phyloP scores from a whole-genome alignment of 2,113 vertebrate genomes.

The Oriolus oriolus region DNA sequence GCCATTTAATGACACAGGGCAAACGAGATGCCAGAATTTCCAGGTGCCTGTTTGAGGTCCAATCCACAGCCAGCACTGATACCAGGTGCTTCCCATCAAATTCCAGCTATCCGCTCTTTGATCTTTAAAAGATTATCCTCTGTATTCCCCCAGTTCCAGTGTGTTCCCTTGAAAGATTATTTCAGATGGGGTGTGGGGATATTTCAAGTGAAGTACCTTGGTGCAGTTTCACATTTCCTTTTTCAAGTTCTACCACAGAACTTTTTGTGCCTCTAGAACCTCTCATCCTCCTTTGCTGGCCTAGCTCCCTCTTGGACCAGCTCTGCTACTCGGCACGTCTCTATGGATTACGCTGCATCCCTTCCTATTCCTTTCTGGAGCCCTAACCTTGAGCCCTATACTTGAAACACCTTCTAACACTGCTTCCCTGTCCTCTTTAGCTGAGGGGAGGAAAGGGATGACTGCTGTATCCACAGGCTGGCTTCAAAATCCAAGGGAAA shows the following conservation, averaged over 20 bases:
- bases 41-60: neutral
- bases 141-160: neutral
- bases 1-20: neutral
- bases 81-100: neutral
- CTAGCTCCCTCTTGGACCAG: neutral
- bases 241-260: neutral
- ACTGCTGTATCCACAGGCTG: neutral
- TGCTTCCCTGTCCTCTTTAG: neutral
- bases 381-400: rapidly evolving
- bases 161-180: neutral
- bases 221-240: neutral
- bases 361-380: neutral
- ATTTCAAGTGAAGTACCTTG: neutral
- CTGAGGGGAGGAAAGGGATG: neutral
- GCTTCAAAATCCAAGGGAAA: neutral
- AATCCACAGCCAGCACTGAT: neutral
- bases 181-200: neutral
- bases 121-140: neutral
- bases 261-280: neutral
- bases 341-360: neutral
- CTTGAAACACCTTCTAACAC: neutral
- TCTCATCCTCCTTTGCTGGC: neutral
- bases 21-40: neutral
- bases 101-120: no score
- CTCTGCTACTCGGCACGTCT: neutral